Base-by-base conservation (phyloP, 1,140 invertebrate genomes). In the Centruroides vittatus region DNA sequence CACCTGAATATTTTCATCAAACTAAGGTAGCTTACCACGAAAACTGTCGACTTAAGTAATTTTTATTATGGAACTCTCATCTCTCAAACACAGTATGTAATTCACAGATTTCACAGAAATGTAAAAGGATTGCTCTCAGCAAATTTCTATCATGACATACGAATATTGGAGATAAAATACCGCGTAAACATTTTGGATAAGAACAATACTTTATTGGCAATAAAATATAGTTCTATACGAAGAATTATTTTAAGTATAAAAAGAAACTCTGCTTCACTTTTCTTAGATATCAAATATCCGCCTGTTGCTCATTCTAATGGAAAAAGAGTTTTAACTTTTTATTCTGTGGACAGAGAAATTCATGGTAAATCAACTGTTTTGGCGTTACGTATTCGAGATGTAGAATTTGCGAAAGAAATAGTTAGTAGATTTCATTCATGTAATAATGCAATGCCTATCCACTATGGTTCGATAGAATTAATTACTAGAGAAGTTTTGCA, bases 231-330 rank as follows among this genome's bases (percentile, higher is more conserved):
- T 23, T 60, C 57, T 10, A 63, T 63, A 4, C 60, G 55, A 47
- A 53, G 53, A 35, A 54, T 63, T 47, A 55, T 63, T 23, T 35
- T 60, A 0, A 57, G 60, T 10, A 57, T 63, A 5, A 46, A 52
- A 9, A 50, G 47, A 12, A n/a, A 55, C 3, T 35, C 51, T 8
- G 34, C 23, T 35, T 55, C 60, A 47, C 12, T 63, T 35, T 63
- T 55, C 55, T 58, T 64, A 9, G 59, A 64, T 47, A 47, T 64
- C 6, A 55, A n/a, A 47, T 49, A 64, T 49, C 59, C 62, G n/a
- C 59, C 62, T 7, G 7, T 55, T 41, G 9, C 58, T 13, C 58
- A 53, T 61, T 4, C 12, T 3, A n/a, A 12, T 8, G 55, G 58
- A 41, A 48, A 34, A 58, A 56, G 23, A 51, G 11, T 36, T 1